Base-by-base conservation (phyloP, 2,888 invertebrate species). In the Trachelus stipa region DNA sequence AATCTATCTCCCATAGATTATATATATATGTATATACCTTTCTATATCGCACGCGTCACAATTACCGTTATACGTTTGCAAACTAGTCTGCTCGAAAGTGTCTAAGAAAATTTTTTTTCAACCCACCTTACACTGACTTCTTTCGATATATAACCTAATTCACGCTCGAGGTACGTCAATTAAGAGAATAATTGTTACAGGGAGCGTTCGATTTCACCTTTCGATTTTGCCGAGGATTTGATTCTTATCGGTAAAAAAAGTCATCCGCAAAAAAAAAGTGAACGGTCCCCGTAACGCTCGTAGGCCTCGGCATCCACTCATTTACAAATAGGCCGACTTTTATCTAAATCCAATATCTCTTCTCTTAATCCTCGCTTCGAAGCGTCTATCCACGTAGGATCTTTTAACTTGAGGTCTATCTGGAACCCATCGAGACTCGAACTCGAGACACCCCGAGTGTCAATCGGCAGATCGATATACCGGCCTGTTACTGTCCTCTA, bases 281-380 rank as follows among this genome's bases (percentile, higher is more conserved):
- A 30, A 0, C 73, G 34, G 33, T 34, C 15, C 34, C 11, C 30
- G 12, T 35, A 73, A 73, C 73, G 33, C 73, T 34, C 34, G 35
- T 34, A 34, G 34, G 73, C 23, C 11, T 40, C 30, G 33, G 30
- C 69, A 69, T 33, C 69, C 69, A 9, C 30, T 56, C 15, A 78
- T 78, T 73, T 76, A 79, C 76, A 76, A 79, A 76, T 75, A 78
- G 75, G 9, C 12, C 77, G 81, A 81, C 76, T 77, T 33, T 83
- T 88, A 90, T 90, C 90, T 89, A 88, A 86, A 91, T 90, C 89
- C 89, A 87, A 90, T 90, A 90, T 91, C 90, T 88, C 76, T 11
- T 30, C 11, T 83, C 84, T 85, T 87, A 87, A 90, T 87, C 87
- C 86, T 34, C 73, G 73, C 35, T 34, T 23, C 73, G 73, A 34